phyloP scores from a whole-genome alignment of 2,888 invertebrate species.

The Lepetodrilus schrolli region DNA sequence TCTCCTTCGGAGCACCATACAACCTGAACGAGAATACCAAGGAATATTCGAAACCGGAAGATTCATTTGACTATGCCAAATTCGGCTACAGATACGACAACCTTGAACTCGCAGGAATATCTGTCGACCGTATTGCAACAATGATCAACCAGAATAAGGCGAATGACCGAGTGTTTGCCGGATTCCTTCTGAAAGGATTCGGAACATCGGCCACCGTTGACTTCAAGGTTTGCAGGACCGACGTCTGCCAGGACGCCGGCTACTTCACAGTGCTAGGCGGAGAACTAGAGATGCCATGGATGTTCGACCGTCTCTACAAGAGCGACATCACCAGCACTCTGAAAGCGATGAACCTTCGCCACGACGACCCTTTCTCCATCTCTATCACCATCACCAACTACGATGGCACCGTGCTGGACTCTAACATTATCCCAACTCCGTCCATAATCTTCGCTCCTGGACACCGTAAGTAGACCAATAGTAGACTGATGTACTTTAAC shows the following conservation, averaged over 20 bases:
- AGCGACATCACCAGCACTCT: constrained; percentile 35
- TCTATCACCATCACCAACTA: not conserved
- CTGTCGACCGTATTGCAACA: constrained; percentile 41
- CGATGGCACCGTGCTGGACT: constrained; percentile 22
- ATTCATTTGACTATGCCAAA: constrained; percentile 43
- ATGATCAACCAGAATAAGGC: constrained; percentile 38
- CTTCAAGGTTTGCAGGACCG: constrained; percentile 34
- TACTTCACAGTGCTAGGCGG: constrained; percentile 47
- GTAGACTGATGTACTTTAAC: no score
- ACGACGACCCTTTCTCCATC: constrained; percentile 28
- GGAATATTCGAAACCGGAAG: constrained; percentile 43
- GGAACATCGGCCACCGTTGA: constrained; percentile 39
- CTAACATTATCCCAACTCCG: constrained; percentile 23
- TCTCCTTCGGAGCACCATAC: constrained; percentile 49
- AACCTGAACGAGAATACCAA: constrained; percentile 44
- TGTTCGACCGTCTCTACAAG: constrained; percentile 37
- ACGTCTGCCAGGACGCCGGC: constrained; percentile 37
- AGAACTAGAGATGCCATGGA: constrained; percentile 45
- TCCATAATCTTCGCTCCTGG: constrained; percentile 30
- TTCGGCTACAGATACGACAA: constrained; percentile 43
- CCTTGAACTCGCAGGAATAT: constrained; percentile 47
- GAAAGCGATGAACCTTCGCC: not conserved
- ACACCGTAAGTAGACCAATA: constrained; percentile 12
- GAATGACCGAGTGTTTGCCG: constrained; percentile 44
- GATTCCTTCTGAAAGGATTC: constrained; percentile 46